Percentiles rank a stretch among this genome's conserved stretches.
Conservation (phyloP, 2,113 vertebrate genomes). For the Madoqua kirkii region DNA sequence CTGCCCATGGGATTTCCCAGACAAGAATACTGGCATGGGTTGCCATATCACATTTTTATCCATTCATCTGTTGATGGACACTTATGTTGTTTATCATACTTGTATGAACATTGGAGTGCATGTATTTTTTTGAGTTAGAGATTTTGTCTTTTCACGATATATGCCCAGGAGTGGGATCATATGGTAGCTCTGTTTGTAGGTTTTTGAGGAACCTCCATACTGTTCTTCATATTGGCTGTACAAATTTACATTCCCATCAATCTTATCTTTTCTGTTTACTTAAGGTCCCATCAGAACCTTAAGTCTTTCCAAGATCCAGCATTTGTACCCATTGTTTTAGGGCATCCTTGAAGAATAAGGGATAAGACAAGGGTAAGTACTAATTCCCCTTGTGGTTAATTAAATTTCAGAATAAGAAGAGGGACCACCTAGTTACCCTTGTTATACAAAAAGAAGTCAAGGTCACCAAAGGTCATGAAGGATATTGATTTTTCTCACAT, state of each 20-base stretch:
- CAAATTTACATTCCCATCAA: background rate
- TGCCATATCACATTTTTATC: background rate
- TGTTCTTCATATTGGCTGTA: background rate
- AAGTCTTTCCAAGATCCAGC: background rate
- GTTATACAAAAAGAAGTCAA: background rate
- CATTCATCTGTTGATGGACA: background rate
- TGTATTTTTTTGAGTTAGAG: background rate
- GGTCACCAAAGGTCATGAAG: background rate
- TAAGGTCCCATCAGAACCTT: background rate
- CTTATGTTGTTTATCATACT: background rate
- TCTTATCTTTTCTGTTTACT: background rate
- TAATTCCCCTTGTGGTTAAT: background rate
- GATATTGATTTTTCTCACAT: background rate
- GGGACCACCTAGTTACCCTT: background rate
- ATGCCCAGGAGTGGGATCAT: background rate
- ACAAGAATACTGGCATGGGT: background rate
- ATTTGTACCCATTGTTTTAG: background rate
- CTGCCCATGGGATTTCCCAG: background rate
- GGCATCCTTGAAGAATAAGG: background rate
- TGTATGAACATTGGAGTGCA: background rate
- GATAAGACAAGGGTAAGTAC: background rate
- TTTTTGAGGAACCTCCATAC: background rate
- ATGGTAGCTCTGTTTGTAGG: background rate
- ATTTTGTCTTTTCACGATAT: background rate
- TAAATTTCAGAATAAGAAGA: background rate